Base-by-base conservation (phyloP, 2,888 invertebrate genomes). In the Gymnocheta viridis region DNA sequence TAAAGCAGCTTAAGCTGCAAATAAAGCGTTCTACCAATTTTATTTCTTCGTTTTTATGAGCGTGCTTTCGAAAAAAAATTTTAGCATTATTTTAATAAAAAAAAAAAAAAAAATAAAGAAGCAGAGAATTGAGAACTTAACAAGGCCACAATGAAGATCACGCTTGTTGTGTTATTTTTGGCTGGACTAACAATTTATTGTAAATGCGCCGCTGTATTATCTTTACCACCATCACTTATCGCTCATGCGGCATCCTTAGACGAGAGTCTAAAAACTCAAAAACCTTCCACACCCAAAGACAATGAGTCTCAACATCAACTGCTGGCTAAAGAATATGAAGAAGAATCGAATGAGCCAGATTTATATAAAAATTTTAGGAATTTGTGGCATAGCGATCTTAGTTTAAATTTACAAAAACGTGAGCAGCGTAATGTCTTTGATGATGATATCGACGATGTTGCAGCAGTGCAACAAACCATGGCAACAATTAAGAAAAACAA, bases 161-260 rank as follows among this genome's bases (percentile, higher is more conserved):
- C 90, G 88, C 86, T 89, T 86, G 87, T 87, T 82, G 88, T 90
- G 89, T 88, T 90, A 86, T 78, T 86, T 86, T 83, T 88, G 84
- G 86, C 88, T 85, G 89, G 88, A 86, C 85, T 89, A 86, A 89
- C 90, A 87, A 90, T 90, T 90, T 90, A 90, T 90, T 89, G 89
- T 86, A 87, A 88, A 86, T 87, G 87, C 84, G 87, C 85, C 88
- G 87, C 87, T 82, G 89, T 88, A 81, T 88, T 90, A 90, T 90
- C 90, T 89, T 88, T 89, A 88, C 89, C 90, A 90, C 90, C 89
- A 90, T 90, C 90, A 89, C 88, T 90, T 90, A 90, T 90, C 89
- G 88, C 88, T 64, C 87, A 87, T 82, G 88, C 88, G 87, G 89
- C 88, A 88, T 89, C 90, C 89, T 88, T 87, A 87, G 86, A 77